Evolutionary conservation across 2,797 vertebrate species (phyloP).

Genomic region (Urophycis tenuis): DNA sequence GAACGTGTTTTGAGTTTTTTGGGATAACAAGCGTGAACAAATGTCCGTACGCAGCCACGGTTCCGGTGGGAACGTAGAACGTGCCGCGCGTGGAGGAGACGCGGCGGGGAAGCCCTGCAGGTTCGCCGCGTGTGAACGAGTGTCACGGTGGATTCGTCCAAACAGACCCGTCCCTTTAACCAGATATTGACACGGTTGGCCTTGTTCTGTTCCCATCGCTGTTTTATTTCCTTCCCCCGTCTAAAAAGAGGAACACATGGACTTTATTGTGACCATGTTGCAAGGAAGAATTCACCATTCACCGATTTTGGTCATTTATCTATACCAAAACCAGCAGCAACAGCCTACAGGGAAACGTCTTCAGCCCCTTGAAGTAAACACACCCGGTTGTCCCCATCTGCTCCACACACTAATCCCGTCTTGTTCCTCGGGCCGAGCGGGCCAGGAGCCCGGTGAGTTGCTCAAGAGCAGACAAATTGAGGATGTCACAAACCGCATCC

Average conservation of each 20-base stretch:
- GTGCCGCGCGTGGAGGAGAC: no score
- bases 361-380: conserved; percentile 15
- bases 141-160: no score
- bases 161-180: no score
- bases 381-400: conserved; percentile 8
- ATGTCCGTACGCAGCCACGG: not conserved
- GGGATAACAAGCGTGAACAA: not conserved
- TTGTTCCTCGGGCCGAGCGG: not conserved
- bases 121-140: no score
- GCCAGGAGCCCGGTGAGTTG: not conserved
- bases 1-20: not conserved
- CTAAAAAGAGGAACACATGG: no score
- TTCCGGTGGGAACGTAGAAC: not conserved
- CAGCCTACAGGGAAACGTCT: not conserved
- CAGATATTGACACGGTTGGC: no score
- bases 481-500: not conserved
- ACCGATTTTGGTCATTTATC: not conserved
- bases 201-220: no score
- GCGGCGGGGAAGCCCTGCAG: no score
- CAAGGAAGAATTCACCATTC: no score
- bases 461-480: not conserved
- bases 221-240: no score
- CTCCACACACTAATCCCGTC: conserved; percentile 3
- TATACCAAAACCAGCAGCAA: not conserved
- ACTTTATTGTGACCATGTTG: no score